These are phyloP conservation scores for Pandemis cinnamomeana DNA, from an alignment of 2,888 invertebrate genomes.

Conservation along the genomic window DNA sequence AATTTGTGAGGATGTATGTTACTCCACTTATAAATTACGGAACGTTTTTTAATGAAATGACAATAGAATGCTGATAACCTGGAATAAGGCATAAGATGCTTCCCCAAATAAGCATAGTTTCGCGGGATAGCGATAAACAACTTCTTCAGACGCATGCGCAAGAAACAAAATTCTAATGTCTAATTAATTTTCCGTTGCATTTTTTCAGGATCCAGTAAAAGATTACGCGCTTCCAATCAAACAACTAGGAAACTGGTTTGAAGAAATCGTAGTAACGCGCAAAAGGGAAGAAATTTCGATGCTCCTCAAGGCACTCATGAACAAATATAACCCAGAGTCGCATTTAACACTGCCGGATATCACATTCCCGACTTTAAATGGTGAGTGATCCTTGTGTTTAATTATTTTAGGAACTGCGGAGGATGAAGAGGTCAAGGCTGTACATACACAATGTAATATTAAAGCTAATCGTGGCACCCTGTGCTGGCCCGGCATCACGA, in stretches of 20 bases:
- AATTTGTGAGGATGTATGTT: too few relatives aligned
- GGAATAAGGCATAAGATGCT: too few relatives aligned
- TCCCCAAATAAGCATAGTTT: too few relatives aligned
- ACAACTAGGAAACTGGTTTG: conserved; percentile 93
- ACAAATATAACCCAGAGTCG: conserved; percentile 88
- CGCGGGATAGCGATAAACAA: too few relatives aligned
- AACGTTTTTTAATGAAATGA: too few relatives aligned
- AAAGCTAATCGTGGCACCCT: too few relatives aligned
- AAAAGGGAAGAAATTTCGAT: conserved; percentile 95
- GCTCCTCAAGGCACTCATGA: conserved; percentile 90
- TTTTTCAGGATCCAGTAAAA: conserved; percentile 90
- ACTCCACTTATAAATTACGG: too few relatives aligned
- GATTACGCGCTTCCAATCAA: conserved; percentile 94
- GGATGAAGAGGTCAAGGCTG: too few relatives aligned
- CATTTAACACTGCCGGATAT: conserved; percentile 88
- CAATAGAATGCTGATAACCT: too few relatives aligned
- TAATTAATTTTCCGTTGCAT: conserved; percentile 34
- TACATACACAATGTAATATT: too few relatives aligned
- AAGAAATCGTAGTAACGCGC: conserved; percentile 90
- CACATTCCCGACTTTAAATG: conserved; percentile 90
- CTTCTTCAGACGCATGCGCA: too few relatives aligned
- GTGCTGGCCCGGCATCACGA: too few relatives aligned
- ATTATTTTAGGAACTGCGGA: background rate
- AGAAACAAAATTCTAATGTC: background rate
- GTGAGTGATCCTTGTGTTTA: conserved; percentile 58